Percentiles rank a stretch among this genome's conserved stretches.
Conservation (phyloP, 2,797 vertebrate genomes). For the Manis javanica region DNA sequence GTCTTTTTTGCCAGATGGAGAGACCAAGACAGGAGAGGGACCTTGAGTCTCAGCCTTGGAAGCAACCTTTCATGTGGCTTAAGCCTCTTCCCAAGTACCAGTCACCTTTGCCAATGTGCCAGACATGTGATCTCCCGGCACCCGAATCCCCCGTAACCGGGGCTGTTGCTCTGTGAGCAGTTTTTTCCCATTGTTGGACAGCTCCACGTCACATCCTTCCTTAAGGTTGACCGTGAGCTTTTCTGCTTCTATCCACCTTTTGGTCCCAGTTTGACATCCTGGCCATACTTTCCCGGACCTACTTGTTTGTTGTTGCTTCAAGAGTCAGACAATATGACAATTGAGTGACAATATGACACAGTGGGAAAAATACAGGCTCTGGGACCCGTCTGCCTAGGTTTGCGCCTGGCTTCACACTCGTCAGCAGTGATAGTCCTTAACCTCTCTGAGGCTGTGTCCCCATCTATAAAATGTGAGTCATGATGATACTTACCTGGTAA, state of each 20-base stretch:
- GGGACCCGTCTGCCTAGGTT: neutral
- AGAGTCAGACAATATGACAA: neutral
- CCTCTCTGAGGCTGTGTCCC: neutral
- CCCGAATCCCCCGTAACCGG: neutral
- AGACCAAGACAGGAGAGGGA: neutral
- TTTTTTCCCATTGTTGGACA: rapidly evolving
- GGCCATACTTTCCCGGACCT: neutral
- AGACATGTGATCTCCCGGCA: rapidly evolving
- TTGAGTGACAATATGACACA: neutral
- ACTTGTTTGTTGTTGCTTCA: neutral
- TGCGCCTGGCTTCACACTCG: neutral
- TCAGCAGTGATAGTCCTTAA: neutral
- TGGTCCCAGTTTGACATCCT: neutral
- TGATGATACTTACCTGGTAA: neutral
- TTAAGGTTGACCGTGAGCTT: neutral
- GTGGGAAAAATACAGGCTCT: neutral
- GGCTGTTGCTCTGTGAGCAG: neutral
- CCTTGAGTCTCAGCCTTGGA: neutral
- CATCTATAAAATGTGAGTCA: neutral
- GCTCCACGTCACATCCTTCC: neutral
- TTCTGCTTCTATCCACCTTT: neutral
- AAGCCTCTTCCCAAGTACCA: neutral
- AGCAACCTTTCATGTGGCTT: neutral
- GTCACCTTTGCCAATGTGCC: neutral
- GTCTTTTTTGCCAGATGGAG: neutral